These are phyloP conservation scores for Onthophagus taurus DNA, from an alignment of 1,140 invertebrate genomes.

Conservation along the genomic window DNA sequence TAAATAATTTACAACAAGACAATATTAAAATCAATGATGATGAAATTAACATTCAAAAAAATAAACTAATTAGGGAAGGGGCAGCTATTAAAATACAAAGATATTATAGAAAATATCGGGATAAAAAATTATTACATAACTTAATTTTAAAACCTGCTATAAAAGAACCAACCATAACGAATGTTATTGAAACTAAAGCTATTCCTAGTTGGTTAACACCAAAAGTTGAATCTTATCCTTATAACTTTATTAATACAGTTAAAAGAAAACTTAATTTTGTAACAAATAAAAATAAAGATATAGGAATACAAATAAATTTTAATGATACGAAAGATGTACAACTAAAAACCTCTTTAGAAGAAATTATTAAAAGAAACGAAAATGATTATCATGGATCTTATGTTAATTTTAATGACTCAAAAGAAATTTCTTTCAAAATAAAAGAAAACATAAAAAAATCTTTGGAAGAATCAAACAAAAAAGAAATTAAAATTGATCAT, in stretches of 20 bases:
- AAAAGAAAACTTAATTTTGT: constrained; percentile 30
- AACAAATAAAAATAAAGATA: constrained; percentile 22
- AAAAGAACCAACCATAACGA: background rate
- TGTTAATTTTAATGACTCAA: too few relatives aligned
- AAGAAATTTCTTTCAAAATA: too few relatives aligned
- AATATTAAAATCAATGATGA: background rate
- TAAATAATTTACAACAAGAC: background rate
- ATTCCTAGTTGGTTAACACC: constrained; percentile 5
- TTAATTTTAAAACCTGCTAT: background rate
- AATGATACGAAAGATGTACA: background rate
- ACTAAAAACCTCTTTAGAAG: background rate
- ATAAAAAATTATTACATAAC: constrained; percentile 5
- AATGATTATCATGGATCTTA: background rate
- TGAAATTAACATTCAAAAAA: too few relatives aligned
- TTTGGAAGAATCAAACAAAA: constrained; percentile 1
- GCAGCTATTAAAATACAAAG: constrained; percentile 19
- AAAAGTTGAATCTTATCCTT: constrained; percentile 24
- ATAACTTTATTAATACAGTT: constrained; percentile 36
- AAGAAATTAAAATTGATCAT: background rate
- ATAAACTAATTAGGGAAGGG: too few relatives aligned
- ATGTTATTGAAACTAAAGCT: background rate
- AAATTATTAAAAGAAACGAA: constrained; percentile 4
- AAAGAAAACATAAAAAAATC: too few relatives aligned
- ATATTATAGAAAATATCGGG: constrained; percentile 7
- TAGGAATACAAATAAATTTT: constrained; percentile 26